These are phyloP conservation scores for Orthonevra nobilis DNA, from an alignment of 2,888 invertebrate genomes.

Conservation along the genomic window DNA sequence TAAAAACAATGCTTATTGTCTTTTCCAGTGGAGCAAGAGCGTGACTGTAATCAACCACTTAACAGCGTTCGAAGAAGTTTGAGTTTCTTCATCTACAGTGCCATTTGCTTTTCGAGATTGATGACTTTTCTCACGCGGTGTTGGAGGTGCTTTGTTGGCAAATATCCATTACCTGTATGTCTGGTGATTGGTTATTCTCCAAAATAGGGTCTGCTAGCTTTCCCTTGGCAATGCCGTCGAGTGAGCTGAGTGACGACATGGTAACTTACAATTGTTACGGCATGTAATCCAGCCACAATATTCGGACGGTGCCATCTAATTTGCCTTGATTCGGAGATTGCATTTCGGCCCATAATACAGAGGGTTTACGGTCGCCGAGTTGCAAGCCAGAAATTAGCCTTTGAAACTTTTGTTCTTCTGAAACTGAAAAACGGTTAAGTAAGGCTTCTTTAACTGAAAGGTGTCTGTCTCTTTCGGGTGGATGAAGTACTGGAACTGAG, in stretches of 20 bases:
- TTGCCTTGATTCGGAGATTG: not conserved
- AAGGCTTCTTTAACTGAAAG: conserved; percentile 20
- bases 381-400: conserved; percentile 18
- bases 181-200: not conserved
- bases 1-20: conserved; percentile 8
- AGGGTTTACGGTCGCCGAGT: not conserved
- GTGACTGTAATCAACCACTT: not conserved
- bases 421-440: conserved; percentile 24
- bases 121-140: not conserved
- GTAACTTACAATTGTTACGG: not conserved
- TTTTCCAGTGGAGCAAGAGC: not conserved
- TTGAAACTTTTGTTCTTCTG: conserved; percentile 20
- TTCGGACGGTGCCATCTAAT: conserved; percentile 3
- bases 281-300: not conserved
- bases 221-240: not conserved
- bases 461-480: conserved; percentile 26
- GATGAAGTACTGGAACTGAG: no score
- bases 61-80: not conserved
- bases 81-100: not conserved
- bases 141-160: not conserved
- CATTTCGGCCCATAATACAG: not conserved
- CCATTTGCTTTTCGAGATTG: not conserved
- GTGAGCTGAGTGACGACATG: not conserved
- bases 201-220: not conserved
- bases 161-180: not conserved